These are phyloP conservation scores for Ophion costatus DNA, from an alignment of 2,888 invertebrate genomes.

Conservation along the genomic window DNA sequence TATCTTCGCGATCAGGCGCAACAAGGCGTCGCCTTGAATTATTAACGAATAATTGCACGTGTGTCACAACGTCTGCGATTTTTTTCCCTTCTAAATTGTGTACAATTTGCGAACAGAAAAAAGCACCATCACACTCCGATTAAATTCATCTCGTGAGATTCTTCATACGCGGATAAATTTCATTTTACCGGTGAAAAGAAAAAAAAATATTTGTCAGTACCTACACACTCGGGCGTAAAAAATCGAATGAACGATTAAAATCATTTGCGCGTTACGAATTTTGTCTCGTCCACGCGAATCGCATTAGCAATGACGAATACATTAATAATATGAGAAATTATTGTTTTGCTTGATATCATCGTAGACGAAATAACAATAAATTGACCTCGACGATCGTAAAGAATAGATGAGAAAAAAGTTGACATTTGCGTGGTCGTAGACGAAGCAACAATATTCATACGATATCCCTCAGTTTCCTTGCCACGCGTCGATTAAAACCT, in stretches of 20 bases:
- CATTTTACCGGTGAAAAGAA: neutral
- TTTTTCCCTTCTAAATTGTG: neutral
- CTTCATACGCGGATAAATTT: neutral
- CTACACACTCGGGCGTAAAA: neutral
- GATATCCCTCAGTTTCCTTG: slow-evolving; percentile 48
- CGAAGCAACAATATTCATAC: slow-evolving; percentile 52
- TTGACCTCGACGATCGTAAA: slow-evolving; percentile 23
- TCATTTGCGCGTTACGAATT: neutral
- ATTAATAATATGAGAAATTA: slow-evolving; percentile 1
- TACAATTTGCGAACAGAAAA: slow-evolving; percentile 22
- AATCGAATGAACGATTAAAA: neutral
- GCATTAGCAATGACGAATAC: neutral
- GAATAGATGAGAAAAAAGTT: slow-evolving; percentile 19
- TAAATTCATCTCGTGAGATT: neutral
- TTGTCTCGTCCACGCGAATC: neutral
- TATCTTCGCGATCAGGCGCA: neutral
- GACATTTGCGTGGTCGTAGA: slow-evolving; percentile 50
- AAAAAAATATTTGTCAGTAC: neutral
- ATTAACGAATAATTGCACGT: slow-evolving; percentile 15
- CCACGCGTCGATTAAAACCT: slow-evolving; percentile 54
- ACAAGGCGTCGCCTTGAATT: slow-evolving; percentile 5
- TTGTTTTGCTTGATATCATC: slow-evolving; percentile 3
- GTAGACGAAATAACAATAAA: slow-evolving; percentile 30
- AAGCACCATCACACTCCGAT: slow-evolving; percentile 22
- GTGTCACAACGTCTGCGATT: slow-evolving; percentile 5